Evolutionary conservation across 2,888 invertebrate species (phyloP), one percentile per base, ranked within the genome.

Genomic region (Lutraria lutraria): DNA sequence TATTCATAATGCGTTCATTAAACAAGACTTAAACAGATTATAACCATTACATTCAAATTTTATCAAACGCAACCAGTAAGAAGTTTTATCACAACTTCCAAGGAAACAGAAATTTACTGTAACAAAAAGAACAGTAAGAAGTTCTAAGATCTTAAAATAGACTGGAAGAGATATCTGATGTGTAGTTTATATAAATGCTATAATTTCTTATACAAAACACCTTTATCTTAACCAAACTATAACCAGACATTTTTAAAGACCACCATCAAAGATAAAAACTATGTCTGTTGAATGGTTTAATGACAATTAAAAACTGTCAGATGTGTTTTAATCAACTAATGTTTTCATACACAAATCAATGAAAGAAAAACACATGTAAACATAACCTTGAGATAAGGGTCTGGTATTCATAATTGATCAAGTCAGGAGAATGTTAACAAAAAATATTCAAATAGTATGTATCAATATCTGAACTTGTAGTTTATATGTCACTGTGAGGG

Each of bases 281-380:
- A 63, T 56, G 63, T 12, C 15, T 21, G 21, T 25, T 63, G 10
- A 63, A 25, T 16, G 13, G 21, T 19, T 21, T 19, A 56, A 56
- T 19, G n/a, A 63, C 63, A 63, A 63, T 63, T 63, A 63, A 63
- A 43, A 63, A 63, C n/a, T 63, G n/a, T n/a, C 63, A 63, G 63
- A 10, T 63, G 21, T 25, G 25, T 63, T 63, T 63, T 56, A 56
- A 56, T 56, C 21, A 63, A 63, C 19, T 19, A 63, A 25, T 63
- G 63, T 63, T 63, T 63, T 63, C n/a, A 63, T 63, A 63, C 12
- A 63, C 10, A 0, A n/a, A 63, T n/a, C 16, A 21, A 56, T 21
- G 10, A 63, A 4, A 25, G 25, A 63, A 3, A n/a, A 63, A n/a
- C 63, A 63, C 21, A n/a, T 19, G n/a, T 25, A 63, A n/a, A 25